Percentiles rank a stretch among this genome's conserved stretches.
These are phyloP conservation scores for Psephotus haematonotus DNA, from an alignment of 2,113 vertebrate species.

Conservation along the genomic window DNA sequence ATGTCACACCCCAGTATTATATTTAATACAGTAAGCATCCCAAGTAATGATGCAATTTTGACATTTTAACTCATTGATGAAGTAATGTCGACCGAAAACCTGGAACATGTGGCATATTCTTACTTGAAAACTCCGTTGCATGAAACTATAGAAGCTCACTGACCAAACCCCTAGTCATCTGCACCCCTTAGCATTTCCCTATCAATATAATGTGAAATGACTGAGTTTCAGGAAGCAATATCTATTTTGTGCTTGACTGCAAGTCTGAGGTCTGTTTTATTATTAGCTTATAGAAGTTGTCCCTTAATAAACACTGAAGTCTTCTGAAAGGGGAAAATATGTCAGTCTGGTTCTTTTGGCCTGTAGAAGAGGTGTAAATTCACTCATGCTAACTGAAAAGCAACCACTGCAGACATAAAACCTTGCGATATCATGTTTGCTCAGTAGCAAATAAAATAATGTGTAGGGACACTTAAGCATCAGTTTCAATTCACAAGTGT, in stretches of 20 bases:
- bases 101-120: neutral
- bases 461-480: neutral
- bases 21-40: neutral
- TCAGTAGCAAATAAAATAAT: neutral
- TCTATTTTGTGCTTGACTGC: neutral
- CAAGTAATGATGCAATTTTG: neutral
- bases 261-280: neutral
- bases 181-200: neutral
- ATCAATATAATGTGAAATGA: neutral
- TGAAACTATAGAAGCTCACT: neutral
- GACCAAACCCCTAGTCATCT: neutral
- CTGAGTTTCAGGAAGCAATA: neutral
- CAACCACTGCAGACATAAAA: neutral
- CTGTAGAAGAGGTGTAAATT: neutral
- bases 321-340: neutral
- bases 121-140: neutral
- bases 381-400: neutral
- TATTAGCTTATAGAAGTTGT: neutral
- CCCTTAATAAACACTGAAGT: neutral
- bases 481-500: neutral
- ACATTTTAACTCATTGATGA: neutral
- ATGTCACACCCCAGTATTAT: neutral
- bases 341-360: neutral
- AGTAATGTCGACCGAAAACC: neutral
- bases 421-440: neutral